Conservation (phyloP, 2,113 vertebrate genomes). For the Petroica traversi region DNA sequence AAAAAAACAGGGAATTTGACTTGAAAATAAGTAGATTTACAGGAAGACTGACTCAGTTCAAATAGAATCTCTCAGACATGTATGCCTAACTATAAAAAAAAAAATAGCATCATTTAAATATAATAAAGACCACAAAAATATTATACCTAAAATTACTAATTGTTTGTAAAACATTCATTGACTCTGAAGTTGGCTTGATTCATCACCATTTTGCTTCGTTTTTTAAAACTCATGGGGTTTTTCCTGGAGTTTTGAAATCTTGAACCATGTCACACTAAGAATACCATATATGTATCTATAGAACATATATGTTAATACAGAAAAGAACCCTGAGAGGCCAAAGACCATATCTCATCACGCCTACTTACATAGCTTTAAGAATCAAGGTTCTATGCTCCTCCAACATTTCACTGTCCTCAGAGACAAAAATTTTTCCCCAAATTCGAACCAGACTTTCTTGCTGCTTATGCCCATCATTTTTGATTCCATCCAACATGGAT, state of each 20-base stretch:
- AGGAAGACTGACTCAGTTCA: background rate
- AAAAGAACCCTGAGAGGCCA: background rate
- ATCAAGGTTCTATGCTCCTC: background rate
- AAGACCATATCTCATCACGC: background rate
- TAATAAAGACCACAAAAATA: background rate
- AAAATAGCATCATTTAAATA: background rate
- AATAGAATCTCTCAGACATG: background rate
- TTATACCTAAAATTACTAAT: background rate
- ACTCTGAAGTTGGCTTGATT: background rate
- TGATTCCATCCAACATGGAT: background rate
- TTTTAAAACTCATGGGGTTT: background rate
- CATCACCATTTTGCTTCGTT: background rate
- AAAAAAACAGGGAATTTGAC: background rate
- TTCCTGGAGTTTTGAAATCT: background rate
- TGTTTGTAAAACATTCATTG: background rate
- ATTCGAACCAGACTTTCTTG: accelerated
- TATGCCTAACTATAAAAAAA: background rate
- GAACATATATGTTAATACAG: too few species aligned
- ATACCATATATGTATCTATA: accelerated
- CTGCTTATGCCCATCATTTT: background rate
- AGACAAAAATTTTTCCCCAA: background rate
- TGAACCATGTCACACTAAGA: background rate
- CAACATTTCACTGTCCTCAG: background rate
- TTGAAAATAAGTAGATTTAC: background rate
- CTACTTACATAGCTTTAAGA: background rate